Base-by-base conservation (phyloP, 2,113 vertebrate genomes). In the Nestor notabilis region DNA sequence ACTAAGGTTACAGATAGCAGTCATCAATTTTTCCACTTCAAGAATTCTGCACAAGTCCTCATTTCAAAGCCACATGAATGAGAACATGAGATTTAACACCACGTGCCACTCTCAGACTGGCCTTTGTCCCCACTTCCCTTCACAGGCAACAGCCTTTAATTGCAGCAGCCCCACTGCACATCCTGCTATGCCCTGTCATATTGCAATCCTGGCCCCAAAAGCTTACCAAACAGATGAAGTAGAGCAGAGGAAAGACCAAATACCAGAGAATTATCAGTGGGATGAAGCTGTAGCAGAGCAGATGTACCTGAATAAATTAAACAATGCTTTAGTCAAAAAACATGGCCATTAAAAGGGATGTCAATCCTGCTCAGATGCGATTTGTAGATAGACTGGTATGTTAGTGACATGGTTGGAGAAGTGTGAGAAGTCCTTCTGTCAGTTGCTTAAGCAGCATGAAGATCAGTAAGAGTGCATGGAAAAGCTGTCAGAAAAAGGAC, bases 71-170 rank as follows among this genome's bases (percentile, higher is more conserved):
- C 35, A 13, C 3, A 0, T 2, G 33, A 50, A 65, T 63, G 29
- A 61, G 6, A 46, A 77, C 7, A 14, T 0, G 0, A 43, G 44
- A 31, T 63, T 21, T 44, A 24, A 9, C 8, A 53, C 23, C 8
- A 0, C 0, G 3, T 71, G 33, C 37, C 49, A 13, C 43, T 13
- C 33, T 66, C 44, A 43, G 60, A 4, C 33, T 35, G 35, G 14
- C 4, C 74, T 10, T 1, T 8, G 7, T 56, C 52, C 13, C 27
- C 5, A 0, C 21, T n/a, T 17, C 14, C 37, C 19, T 39, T 41
- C 31, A 5, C 16, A 29, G 49, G 25, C 43, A 66, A 61, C 6
- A 4, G 47, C 27, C 46, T 28, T 33, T 3, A 24, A 31, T 3
- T 20, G 72, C 52, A 76, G 69, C 80, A 72, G 47, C 28, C 39